Evolutionary conservation across 1,140 invertebrate genomes (phyloP).

Genomic region (Bombus haemorrhoidalis): DNA sequence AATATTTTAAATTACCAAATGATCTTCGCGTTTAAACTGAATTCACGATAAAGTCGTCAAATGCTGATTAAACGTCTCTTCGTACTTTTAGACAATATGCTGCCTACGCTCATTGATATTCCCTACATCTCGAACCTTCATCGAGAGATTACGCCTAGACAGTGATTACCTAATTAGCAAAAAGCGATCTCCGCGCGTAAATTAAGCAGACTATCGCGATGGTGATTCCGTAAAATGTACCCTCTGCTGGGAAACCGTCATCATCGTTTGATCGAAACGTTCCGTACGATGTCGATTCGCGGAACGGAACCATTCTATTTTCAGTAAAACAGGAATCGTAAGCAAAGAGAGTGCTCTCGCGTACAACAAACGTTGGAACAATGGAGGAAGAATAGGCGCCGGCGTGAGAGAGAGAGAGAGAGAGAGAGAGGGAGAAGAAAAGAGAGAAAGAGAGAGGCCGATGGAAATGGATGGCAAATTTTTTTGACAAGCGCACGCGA

Average conservation of each 20-base stretch:
- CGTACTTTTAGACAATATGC: not conserved
- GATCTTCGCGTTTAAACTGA: too few relatives aligned
- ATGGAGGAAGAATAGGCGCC: not conserved
- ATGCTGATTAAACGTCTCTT: not conserved
- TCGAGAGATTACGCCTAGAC: not conserved
- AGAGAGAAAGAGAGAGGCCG: not conserved
- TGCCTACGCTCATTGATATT: not conserved
- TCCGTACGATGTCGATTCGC: not conserved
- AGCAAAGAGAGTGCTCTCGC: not conserved
- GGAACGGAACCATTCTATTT: not conserved
- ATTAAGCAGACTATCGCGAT: not conserved
- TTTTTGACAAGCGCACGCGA: slow-evolving; percentile 1
- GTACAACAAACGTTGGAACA: not conserved
- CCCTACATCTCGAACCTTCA: not conserved
- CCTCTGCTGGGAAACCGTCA: not conserved
- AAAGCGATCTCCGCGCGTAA: not conserved
- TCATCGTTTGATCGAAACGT: not conserved
- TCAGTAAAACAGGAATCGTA: not conserved
- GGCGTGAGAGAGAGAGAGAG: rapidly evolving
- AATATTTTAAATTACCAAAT: too few relatives aligned
- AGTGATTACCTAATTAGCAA: not conserved
- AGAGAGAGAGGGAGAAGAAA: rapidly evolving
- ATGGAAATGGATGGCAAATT: slow-evolving; percentile 26
- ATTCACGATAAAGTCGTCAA: too few relatives aligned
- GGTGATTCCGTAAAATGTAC: not conserved